Conservation (phyloP, 1,140 invertebrate species). For the Manduca sexta region DNA sequence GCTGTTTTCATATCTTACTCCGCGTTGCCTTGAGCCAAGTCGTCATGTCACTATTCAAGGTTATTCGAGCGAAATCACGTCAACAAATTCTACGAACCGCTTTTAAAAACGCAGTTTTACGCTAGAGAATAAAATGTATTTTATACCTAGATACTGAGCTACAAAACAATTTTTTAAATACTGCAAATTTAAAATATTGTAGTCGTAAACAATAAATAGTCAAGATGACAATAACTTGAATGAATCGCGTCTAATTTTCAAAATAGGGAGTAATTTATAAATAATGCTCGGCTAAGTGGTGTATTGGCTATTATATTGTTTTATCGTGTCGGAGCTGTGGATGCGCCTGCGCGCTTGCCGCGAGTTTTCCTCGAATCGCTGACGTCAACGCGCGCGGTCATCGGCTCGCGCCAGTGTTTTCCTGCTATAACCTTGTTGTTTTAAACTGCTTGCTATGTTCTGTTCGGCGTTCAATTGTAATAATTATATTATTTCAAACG, state of each 20-base stretch:
- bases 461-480: background rate
- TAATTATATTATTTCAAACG: no score
- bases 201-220: background rate
- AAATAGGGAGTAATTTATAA: no score
- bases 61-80: slow-evolving; percentile 7
- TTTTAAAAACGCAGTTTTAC: background rate
- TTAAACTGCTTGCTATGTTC: slow-evolving; percentile 2
- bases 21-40: slow-evolving; percentile 16
- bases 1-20: slow-evolving; percentile 1
- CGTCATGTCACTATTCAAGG: slow-evolving; percentile 17
- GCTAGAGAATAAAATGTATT: background rate
- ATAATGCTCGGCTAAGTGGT: no score
- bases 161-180: no score
- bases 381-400: slow-evolving; percentile 49
- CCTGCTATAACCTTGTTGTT: slow-evolving; percentile 18
- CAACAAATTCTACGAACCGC: slow-evolving; percentile 6
- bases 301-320: background rate
- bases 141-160: no score
- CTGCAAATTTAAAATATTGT: no score
- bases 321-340: background rate
- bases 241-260: no score
- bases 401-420: slow-evolving; percentile 30
- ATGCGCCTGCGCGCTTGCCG: slow-evolving; percentile 4
- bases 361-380: slow-evolving; percentile 52
- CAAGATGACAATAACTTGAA: background rate